phyloP scores from a whole-genome alignment of 2,888 invertebrate genomes.

The Neocrepidodera transversa region DNA sequence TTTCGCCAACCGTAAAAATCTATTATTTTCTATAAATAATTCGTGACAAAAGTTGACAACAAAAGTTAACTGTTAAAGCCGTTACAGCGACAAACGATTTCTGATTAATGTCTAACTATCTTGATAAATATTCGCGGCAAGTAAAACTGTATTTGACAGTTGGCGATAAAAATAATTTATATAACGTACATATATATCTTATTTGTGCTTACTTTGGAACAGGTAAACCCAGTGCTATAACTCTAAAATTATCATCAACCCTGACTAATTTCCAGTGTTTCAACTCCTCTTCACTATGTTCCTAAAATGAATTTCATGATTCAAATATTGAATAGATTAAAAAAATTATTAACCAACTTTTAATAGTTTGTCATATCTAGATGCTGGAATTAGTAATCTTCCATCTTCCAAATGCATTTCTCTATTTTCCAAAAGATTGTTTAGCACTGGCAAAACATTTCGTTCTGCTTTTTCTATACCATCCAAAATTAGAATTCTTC shows the following conservation, averaged over 20 bases:
- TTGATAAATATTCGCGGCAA: no score
- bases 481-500: conserved; percentile 88
- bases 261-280: conserved; percentile 88
- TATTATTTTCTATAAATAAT: no score
- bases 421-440: conserved; percentile 94
- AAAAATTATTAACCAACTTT: conserved; percentile 64
- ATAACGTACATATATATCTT: no score
- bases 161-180: no score
- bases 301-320: conserved; percentile 62
- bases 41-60: no score
- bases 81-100: no score
- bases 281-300: conserved; percentile 80
- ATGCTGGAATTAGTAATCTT: conserved; percentile 86
- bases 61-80: no score
- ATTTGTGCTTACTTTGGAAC: conserved; percentile 74
- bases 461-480: conserved; percentile 98
- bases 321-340: conserved; percentile 4
- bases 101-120: no score
- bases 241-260: conserved; percentile 91
- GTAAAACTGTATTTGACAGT: no score
- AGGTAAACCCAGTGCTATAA: conserved; percentile 91
- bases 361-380: conserved; percentile 87
- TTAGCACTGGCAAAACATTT: conserved; percentile 94
- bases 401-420: conserved; percentile 99
- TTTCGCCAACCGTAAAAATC: no score